Conservation (phyloP, 2,113 vertebrate species). For the Apistogramma diplotaenia region DNA sequence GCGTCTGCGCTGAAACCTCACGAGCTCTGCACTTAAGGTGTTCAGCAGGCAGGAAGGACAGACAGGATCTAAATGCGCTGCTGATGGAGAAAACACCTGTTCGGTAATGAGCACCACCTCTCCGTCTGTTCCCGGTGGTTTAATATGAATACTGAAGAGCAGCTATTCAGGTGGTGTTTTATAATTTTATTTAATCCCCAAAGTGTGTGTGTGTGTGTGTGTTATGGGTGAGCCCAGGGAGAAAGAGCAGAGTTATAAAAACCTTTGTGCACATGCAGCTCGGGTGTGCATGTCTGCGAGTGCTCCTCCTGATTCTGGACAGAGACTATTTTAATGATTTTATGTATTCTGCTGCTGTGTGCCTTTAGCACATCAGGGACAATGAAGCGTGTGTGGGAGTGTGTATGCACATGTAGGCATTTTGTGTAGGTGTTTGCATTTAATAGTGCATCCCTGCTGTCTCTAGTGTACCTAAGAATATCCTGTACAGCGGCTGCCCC, state of each 20-base stretch:
- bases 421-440: conserved; percentile 4
- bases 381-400: conserved; percentile 2
- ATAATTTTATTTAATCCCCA: conserved; percentile 38
- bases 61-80: conserved; percentile 20
- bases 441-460: not conserved
- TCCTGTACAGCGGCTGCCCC: not conserved
- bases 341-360: conserved; percentile 39
- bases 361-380: conserved; percentile 12
- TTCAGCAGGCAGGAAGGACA: conserved; percentile 9
- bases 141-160: conserved; percentile 53
- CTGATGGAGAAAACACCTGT: conserved; percentile 58
- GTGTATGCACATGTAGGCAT: not conserved
- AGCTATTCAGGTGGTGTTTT: conserved; percentile 30
- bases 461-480: not conserved
- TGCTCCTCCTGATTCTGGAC: conserved; percentile 13
- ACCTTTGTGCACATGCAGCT: not conserved
- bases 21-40: not conserved
- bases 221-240: not conserved
- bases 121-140: conserved; percentile 27
- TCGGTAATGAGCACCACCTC: conserved; percentile 39
- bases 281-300: conserved; percentile 1
- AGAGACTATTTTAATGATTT: conserved; percentile 30
- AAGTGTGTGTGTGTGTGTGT: not conserved
- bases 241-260: not conserved
- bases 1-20: not conserved